Percentiles rank a stretch among this genome's conserved stretches.
phyloP scores from a whole-genome alignment of 2,113 vertebrate species.

The Ictalurus punctatus region DNA sequence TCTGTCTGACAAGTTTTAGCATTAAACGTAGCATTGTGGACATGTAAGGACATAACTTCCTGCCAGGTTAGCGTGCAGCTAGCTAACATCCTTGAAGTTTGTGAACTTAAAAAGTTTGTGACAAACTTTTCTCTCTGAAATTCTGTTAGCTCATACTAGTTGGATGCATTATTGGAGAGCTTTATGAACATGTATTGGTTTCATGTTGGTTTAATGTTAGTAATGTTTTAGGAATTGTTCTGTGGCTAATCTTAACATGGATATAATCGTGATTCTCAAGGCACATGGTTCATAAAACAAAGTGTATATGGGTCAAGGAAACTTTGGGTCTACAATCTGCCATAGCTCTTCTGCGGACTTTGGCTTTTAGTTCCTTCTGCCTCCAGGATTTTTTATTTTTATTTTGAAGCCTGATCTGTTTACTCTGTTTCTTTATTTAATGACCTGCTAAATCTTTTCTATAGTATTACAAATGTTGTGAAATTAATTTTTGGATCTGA shows the following conservation, averaged over 20 bases:
- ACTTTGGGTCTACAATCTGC: not conserved
- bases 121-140: not conserved
- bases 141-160: not conserved
- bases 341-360: not conserved
- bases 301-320: not conserved
- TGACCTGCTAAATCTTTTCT: not conserved
- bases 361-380: not conserved
- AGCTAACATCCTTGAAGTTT: not conserved
- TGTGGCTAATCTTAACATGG: not conserved
- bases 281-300: not conserved
- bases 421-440: not conserved
- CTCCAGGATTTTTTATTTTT: not conserved
- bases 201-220: too few relatives aligned
- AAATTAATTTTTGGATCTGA: not conserved
- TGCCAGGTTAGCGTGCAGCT: not conserved
- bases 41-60: not conserved
- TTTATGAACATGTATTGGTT: not conserved
- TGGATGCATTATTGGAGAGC: not conserved
- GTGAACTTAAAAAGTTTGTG: not conserved
- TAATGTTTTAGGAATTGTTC: not conserved
- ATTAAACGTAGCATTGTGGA: not conserved
- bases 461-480: not conserved
- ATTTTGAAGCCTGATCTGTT: not conserved
- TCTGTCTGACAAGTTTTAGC: not conserved
- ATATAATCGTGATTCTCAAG: not conserved